Evolutionary conservation across 2,888 invertebrate species (phyloP), one percentile per base, ranked within the genome.

Genomic region (Petrolisthes manimaculis): DNA sequence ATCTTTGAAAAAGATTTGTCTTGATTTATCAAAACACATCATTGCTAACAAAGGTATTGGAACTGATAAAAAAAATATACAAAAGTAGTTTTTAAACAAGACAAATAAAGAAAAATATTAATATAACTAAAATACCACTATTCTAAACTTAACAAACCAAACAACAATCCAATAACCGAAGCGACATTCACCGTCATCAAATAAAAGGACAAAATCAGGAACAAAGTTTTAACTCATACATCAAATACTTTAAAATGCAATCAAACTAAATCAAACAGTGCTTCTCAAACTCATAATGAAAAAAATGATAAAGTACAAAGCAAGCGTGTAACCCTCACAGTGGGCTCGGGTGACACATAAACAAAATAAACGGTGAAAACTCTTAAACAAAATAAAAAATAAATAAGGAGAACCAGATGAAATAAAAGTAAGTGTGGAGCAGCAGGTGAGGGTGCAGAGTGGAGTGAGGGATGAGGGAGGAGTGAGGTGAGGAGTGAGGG

Each of bases 271-370:
- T 86, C 61, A 74, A 56, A 61, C 18, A 61, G 12, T 61, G 61
- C 18, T 12, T 61, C 18, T 61, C 61, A 61, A 61, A 61, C 18
- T 18, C 61, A 61, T 61, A 9, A 61, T 61, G 61, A 61, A 61
- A 37, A 37, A 37, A 37, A 37, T 37, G 0, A 21, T 18, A n/a
- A 71, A n/a, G 12, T 71, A 71, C 71, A 71, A 71, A 86, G 86
- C 86, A 86, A 86, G 86, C 86, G 54, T 86, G 86, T 77, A 75
- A 51, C 86, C 61, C 53, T 75, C 56, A 67, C 54, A 78, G 61
- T 82, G 56, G 86, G 71, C 67, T 37, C 69, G n/a, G 56, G 54
- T 56, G 67, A 78, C 55, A 37, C n/a, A 61, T n/a, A 24, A 24
- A 84, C 54, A n/a, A 84, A 74, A 84, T 61, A 75, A 75, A 82